phyloP scores from a whole-genome alignment of 2,113 vertebrate species.

The Oncorhynchus tshawytscha region DNA sequence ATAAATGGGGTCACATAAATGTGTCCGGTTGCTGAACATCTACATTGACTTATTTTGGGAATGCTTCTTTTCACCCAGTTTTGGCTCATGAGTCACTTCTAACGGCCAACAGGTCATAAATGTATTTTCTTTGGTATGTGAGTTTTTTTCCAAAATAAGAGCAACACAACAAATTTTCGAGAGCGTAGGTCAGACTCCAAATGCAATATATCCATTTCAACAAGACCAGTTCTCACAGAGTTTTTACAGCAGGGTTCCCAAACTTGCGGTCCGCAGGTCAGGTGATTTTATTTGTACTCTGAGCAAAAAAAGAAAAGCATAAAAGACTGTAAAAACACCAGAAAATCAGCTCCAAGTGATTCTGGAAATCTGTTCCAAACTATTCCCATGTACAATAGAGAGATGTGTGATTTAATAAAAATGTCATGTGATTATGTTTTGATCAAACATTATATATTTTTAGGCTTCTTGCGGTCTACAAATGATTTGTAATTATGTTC shows the following conservation, averaged over 20 bases:
- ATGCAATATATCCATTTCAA: background rate
- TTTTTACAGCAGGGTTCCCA: background rate
- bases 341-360: too few relatives aligned
- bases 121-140: background rate
- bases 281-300: too few relatives aligned
- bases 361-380: too few relatives aligned
- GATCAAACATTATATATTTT: too few relatives aligned
- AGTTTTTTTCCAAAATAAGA: background rate
- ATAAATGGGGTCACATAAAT: constrained; percentile 7
- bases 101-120: constrained; percentile 1
- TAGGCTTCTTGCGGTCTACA: too few relatives aligned
- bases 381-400: too few relatives aligned
- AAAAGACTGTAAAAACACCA: too few relatives aligned
- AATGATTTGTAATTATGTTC: too few relatives aligned
- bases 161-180: background rate
- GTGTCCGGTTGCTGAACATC: constrained; percentile 12
- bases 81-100: constrained; percentile 1
- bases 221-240: background rate
- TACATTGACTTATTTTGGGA: constrained; percentile 4
- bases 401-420: too few relatives aligned
- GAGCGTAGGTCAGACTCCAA: constrained; percentile 1
- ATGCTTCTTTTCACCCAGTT: background rate
- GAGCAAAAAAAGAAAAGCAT: too few relatives aligned
- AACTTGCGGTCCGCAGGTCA: too few relatives aligned
- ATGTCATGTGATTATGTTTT: too few relatives aligned